Evolutionary conservation across 2,888 invertebrate species (phyloP), one percentile per base, ranked within the genome.

Genomic region (Acleris emargana): DNA sequence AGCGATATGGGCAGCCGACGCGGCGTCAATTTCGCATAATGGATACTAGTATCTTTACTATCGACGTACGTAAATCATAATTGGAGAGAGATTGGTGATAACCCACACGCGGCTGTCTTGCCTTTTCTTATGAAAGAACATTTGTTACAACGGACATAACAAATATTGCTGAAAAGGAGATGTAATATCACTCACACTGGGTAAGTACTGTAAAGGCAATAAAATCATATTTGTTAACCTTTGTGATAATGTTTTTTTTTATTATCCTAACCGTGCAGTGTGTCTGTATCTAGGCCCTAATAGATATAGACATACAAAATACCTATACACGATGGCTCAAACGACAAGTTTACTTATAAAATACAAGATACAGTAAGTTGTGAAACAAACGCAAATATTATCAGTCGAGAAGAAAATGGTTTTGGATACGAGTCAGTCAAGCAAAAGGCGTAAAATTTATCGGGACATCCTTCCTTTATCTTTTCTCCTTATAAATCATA

Each of bases 11-110:
- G 86, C 85, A 86, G 83, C 83, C 83, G 85, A 80, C 79, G 77
- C 77, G 78, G 78, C 82, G 82, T 81, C 90, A 87, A 89, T 88
- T 87, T 89, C 88, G 86, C 86, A 88, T 91, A 89, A 91, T 89
- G 86, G 88, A 83, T 74, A 49, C 49, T n/a, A 28, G 42, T 78
- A 82, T 83, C 81, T 88, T 87, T 89, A 88, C 87, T 82, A 84
- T 83, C 83, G 73, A 73, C 80, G 78, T 72, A 73, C 75, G 60
- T 66, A 60, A 66, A 66, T 66, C 64, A 66, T 66, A 51, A 66
- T 59, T 60, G 50, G 32, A 60, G 55, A 60, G 43, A 60, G 50
- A 66, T 51, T 55, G 60, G 55, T 54, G 64, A 55, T 60, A 32
- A 45, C 42, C 16, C 20, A 55, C 64, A 60, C 59, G 60, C 18